Percentiles rank a stretch among this genome's conserved stretches.
Conservation (phyloP, 2,888 invertebrate species). For the Liposcelis brunnea region DNA sequence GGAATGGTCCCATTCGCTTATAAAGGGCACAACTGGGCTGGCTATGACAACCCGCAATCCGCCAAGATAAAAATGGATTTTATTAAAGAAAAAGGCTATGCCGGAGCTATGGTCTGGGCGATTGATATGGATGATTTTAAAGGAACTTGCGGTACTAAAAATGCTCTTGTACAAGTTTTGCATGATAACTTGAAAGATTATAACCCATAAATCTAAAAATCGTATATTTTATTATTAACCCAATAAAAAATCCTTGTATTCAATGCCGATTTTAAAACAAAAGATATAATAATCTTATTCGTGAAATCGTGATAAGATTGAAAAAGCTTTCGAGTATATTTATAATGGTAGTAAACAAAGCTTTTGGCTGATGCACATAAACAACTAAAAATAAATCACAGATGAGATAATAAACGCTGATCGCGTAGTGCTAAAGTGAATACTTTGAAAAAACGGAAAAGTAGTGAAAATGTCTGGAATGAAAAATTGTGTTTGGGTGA, state of each 20-base stretch:
- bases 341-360: too few relatives aligned
- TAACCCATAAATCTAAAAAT: slow-evolving; percentile 10
- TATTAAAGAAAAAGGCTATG: slow-evolving; percentile 64
- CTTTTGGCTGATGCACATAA: too few relatives aligned
- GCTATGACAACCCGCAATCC: slow-evolving; percentile 67
- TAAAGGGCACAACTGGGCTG: slow-evolving; percentile 74
- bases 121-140: slow-evolving; percentile 83
- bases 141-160: slow-evolving; percentile 61
- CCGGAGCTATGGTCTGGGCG: slow-evolving; percentile 86
- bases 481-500: too few relatives aligned
- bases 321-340: too few relatives aligned
- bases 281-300: too few relatives aligned
- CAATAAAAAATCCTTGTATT: background rate
- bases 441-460: too few relatives aligned
- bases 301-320: too few relatives aligned
- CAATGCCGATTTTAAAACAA: too few relatives aligned
- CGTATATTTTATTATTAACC: background rate
- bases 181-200: slow-evolving; percentile 49
- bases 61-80: slow-evolving; percentile 80
- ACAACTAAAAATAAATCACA: too few relatives aligned
- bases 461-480: too few relatives aligned
- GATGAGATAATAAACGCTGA: too few relatives aligned
- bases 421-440: too few relatives aligned
- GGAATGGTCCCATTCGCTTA: slow-evolving; percentile 75
- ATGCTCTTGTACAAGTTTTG: slow-evolving; percentile 53